Conservation (phyloP, 1,140 invertebrate species). For the Hyphantria cunea region DNA sequence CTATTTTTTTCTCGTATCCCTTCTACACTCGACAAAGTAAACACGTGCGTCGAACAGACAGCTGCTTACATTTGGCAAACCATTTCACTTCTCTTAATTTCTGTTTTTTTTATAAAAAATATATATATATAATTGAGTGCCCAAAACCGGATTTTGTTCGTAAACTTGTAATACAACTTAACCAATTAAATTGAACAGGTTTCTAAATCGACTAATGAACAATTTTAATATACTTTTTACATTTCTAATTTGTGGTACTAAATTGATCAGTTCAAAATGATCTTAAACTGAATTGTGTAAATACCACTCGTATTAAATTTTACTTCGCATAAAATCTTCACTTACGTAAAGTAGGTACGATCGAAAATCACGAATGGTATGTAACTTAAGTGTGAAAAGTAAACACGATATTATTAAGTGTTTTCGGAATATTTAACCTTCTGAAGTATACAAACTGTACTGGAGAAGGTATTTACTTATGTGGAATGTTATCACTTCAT, state of each 20-base stretch:
- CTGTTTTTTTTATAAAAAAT: neutral
- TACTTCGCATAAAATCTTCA: no score
- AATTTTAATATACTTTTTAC: neutral
- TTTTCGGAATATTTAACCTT: no score
- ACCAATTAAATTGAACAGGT: slow-evolving; percentile 1
- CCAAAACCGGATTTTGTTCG: neutral
- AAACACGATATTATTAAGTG: no score
- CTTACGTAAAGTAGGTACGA: no score
- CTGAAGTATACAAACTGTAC: no score
- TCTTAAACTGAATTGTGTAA: no score
- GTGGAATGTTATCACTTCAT: no score
- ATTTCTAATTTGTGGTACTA: neutral
- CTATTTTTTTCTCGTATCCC: neutral
- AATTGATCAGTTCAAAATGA: no score
- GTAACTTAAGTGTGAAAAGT: no score
- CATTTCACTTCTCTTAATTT: neutral
- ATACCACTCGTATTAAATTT: no score
- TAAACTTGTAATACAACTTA: neutral
- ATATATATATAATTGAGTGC: neutral
- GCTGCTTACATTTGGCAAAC: neutral
- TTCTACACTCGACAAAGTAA: neutral
- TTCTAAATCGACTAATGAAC: slow-evolving; percentile 1
- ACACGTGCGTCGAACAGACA: neutral
- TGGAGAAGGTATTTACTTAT: no score
- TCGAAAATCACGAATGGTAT: no score